A percentile compares a stretch with the other conserved stretches of the same genome.
Evolutionary conservation across 2,113 vertebrate genomes (phyloP).

Genomic region (Morphnarchus princeps): DNA sequence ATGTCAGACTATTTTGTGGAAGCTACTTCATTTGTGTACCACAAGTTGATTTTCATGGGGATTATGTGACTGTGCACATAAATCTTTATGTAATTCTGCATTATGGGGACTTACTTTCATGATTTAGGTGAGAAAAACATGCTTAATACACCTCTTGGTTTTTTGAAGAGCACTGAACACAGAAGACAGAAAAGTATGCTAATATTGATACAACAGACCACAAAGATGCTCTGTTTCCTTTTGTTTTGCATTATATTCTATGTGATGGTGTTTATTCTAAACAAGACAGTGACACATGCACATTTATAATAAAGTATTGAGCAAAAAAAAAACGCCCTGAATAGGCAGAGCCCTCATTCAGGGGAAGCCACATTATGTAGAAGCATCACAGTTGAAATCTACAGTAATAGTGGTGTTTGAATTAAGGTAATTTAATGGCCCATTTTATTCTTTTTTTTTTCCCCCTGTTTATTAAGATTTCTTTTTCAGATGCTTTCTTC

Average conservation of each 20-base stretch:
- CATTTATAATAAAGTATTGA: not conserved
- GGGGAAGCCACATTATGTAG: not conserved
- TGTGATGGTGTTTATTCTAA: not conserved
- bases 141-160: not conserved
- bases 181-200: not conserved
- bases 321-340: not conserved
- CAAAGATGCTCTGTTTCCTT: constrained; percentile 12
- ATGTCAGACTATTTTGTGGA: not conserved
- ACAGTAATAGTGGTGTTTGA: not conserved
- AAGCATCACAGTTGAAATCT: not conserved
- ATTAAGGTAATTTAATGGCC: not conserved
- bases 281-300: not conserved
- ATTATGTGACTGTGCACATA: not conserved
- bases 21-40: constrained; percentile 18
- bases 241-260: not conserved
- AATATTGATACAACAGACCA: not conserved
- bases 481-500: not conserved
- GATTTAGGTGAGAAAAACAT: not conserved
- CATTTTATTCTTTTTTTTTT: not conserved
- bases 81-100: constrained; percentile 42
- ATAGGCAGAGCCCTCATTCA: not conserved
- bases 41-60: constrained; percentile 51
- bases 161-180: not conserved
- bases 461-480: not conserved
- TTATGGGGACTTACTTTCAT: not conserved